These are phyloP conservation scores for Lordiphosa collinella DNA, from an alignment of 1,140 invertebrate genomes.

Conservation along the genomic window DNA sequence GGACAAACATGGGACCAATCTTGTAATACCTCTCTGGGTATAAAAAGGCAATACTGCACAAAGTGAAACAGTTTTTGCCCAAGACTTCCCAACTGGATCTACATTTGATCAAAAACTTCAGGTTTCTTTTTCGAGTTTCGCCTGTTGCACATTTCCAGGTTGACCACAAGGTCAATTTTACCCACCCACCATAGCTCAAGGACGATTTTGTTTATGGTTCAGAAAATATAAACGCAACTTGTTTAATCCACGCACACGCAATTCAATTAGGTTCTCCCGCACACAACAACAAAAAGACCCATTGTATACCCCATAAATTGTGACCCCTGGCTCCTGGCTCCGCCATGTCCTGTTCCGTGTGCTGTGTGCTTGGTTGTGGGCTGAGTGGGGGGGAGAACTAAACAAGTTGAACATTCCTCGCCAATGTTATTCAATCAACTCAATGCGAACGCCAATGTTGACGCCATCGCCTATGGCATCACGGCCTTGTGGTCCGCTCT, in stretches of 20 bases:
- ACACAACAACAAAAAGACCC: constrained; percentile 1
- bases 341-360: too few relatives aligned
- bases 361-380: too few relatives aligned
- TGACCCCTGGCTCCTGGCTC: neutral
- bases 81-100: too few relatives aligned
- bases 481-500: constrained; percentile 1
- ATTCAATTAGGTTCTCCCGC: constrained; percentile 21
- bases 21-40: too few relatives aligned
- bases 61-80: too few relatives aligned
- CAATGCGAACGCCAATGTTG: constrained; percentile 21
- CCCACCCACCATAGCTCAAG: neutral
- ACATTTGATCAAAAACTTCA: too few relatives aligned
- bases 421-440: constrained; percentile 39
- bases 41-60: too few relatives aligned
- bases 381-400: too few relatives aligned
- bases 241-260: constrained; percentile 44
- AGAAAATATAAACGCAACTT: constrained; percentile 56
- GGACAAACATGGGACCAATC: too few relatives aligned
- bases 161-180: neutral
- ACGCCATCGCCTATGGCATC: constrained; percentile 51
- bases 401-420: too few relatives aligned
- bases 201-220: constrained; percentile 30
- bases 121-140: neutral
- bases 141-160: neutral
- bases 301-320: neutral